Conservation (phyloP, 2,888 invertebrate genomes). For the Minunthozetes semirufus region DNA sequence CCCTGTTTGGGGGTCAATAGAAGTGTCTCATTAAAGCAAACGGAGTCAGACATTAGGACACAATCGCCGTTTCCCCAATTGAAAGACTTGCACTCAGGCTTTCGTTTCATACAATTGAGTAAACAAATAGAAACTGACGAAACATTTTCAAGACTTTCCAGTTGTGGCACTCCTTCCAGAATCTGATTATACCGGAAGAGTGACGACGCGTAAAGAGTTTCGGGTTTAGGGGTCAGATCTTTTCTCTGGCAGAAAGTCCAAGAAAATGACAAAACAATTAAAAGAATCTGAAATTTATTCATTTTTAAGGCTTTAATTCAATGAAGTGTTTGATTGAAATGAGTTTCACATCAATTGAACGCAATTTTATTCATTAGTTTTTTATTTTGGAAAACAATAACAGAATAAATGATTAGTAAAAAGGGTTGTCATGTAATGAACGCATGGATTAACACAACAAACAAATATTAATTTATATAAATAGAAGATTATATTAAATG, state of each 20-base stretch:
- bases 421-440: too few relatives aligned
- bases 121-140: constrained; percentile 20
- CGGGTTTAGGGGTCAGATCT: not conserved
- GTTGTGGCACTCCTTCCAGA: not conserved
- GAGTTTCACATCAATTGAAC: too few relatives aligned
- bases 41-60: constrained; percentile 8
- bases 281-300: too few relatives aligned
- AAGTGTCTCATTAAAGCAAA: constrained; percentile 27
- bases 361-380: too few relatives aligned
- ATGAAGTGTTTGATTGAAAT: too few relatives aligned
- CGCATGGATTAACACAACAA: too few relatives aligned
- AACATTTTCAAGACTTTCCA: not conserved
- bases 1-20: not conserved
- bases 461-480: too few relatives aligned
- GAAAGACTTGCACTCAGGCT: constrained; percentile 14
- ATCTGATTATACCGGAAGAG: constrained; percentile 1
- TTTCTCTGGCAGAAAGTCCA: not conserved
- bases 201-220: constrained; percentile 24
- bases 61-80: constrained; percentile 30
- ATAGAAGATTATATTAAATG: too few relatives aligned
- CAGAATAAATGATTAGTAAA: too few relatives aligned
- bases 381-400: too few relatives aligned
- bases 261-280: not conserved
- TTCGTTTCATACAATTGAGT: not conserved
- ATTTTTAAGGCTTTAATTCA: too few relatives aligned